phyloP scores from a whole-genome alignment of 2,888 invertebrate genomes.

The Thymelicus lineola region DNA sequence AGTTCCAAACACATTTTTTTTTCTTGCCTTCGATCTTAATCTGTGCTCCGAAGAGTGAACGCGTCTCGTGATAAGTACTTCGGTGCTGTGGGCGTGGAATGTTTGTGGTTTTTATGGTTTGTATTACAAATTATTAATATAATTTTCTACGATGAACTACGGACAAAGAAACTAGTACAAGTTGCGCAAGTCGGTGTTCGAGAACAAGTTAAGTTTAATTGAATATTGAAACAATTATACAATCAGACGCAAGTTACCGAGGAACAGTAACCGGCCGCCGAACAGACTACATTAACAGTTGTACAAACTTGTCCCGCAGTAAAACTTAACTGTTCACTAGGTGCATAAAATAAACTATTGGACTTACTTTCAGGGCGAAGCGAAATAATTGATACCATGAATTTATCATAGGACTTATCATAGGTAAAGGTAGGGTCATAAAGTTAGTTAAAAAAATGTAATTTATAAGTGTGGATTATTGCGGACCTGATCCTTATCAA shows the following conservation, averaged over 20 bases:
- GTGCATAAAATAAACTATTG: not conserved
- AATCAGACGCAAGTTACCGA: not conserved
- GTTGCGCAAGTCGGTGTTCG: not conserved
- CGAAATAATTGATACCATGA: not conserved
- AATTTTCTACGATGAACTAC: conserved; percentile 13
- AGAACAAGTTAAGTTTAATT: conserved; percentile 5
- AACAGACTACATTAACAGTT: conserved; percentile 2
- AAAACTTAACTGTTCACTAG: too few relatives aligned
- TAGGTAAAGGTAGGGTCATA: too few relatives aligned
- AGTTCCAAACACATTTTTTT: conserved; percentile 48
- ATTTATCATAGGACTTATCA: not conserved
- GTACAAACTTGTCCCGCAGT: not conserved
- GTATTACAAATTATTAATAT: conserved; percentile 15
- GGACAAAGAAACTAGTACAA: not conserved
- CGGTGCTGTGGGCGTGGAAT: conserved; percentile 30
- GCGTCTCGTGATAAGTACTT: conserved; percentile 26
- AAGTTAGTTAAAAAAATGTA: too few relatives aligned
- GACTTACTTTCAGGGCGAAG: not conserved
- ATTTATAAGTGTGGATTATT: too few relatives aligned
- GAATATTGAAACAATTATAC: conserved; percentile 9
- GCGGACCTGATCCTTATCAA: too few relatives aligned
- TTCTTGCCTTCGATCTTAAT: conserved; percentile 36
- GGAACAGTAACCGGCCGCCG: not conserved
- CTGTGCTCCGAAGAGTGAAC: conserved; percentile 27
- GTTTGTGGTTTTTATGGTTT: conserved; percentile 31